Evolutionary conservation across 1,140 invertebrate genomes (phyloP).

Genomic region (Stenopsyche tienmushanensis): DNA sequence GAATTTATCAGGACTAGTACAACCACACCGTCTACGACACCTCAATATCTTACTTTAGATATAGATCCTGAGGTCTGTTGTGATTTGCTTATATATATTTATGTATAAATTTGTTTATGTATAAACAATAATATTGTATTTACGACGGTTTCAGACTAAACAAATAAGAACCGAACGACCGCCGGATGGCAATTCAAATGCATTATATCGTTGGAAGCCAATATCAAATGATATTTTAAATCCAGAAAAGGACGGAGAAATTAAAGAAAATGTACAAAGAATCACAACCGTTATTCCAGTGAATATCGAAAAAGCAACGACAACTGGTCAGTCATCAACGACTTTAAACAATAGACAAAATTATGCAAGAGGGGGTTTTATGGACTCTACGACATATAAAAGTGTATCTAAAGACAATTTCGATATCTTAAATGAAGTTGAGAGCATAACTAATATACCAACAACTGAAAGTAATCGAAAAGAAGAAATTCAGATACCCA

Average conservation of each 20-base stretch:
- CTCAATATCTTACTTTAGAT: slow-evolving; percentile 58
- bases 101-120: slow-evolving; percentile 1
- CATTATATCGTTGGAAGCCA: slow-evolving; percentile 55
- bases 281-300: slow-evolving; percentile 52
- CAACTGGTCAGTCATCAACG: background rate
- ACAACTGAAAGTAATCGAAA: background rate
- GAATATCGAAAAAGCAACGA: slow-evolving; percentile 43
- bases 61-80: slow-evolving; percentile 57
- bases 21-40: slow-evolving; percentile 54
- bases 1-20: slow-evolving; percentile 54
- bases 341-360: background rate
- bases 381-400: background rate
- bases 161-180: slow-evolving; percentile 56
- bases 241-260: slow-evolving; percentile 10
- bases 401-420: background rate
- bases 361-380: background rate
- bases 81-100: slow-evolving; percentile 4
- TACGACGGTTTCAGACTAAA: slow-evolving; percentile 49
- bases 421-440: background rate
- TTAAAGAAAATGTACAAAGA: slow-evolving; percentile 27
- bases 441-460: background rate
- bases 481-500: background rate
- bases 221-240: slow-evolving; percentile 48
- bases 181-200: slow-evolving; percentile 46
- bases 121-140: background rate